Base-by-base conservation (phyloP, 2,888 invertebrate species). In the Adineta ricciae region DNA sequence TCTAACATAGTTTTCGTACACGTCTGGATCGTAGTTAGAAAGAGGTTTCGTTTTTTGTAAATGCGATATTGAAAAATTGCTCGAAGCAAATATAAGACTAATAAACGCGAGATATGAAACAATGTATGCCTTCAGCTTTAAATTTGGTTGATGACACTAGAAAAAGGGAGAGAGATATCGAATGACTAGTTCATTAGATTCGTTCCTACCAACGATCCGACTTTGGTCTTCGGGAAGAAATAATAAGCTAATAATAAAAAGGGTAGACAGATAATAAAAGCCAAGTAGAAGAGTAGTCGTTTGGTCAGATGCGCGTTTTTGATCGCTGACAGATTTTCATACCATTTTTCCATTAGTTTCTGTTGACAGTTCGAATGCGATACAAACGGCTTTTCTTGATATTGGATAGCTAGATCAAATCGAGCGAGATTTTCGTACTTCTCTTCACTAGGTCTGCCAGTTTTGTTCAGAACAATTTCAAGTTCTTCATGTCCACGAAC, bases 351-450 rank as follows among this genome's bases (percentile, higher is more conserved):
- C 24, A 89, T 88, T 78, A 90, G 86, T 84, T 89, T 88, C 86
- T 90, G 89, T 86, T 90, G 90, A 85, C 90, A 90, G 85, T 88
- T 88, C 14, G 90, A 89, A 85, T 90, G 90, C 19, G 90, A 88
- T 27, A 90, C 89, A 87, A 90, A 90, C 89, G 89, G 89, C 85
- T 90, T 90, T 86, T 90, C 89, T 52, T 88, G 88, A 86, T 88
- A 89, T 36, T 88, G 87, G 27, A 90, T 86, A 16, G 90, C 90
- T 38, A 89, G 86, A 84, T 89, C 88, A 38, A 90, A 88, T 73
- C 90, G 87, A 7, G 89, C 88, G 64, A 90, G 86, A n/a, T 87
- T 87, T 46, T 87, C 88, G 86, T 88, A 89, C 73, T 87, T 87
- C 54, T 89, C 89, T 19, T 86, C 86, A 14, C 87, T 87, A 85